Evolutionary conservation across 1,140 invertebrate genomes (phyloP).

Genomic region (Zaprionus inermis): DNA sequence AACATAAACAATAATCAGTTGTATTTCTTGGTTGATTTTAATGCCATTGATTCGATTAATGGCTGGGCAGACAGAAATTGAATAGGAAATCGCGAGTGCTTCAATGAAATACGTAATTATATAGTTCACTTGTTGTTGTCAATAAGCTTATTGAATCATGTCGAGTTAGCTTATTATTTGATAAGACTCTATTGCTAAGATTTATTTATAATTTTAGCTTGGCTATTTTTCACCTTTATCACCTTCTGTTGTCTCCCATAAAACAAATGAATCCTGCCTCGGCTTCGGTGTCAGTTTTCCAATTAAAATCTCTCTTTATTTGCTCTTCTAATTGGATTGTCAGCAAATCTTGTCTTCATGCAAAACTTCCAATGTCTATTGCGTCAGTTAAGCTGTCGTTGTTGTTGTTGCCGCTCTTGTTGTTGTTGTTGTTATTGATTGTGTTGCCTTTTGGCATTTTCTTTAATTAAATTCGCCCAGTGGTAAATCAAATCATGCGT

Average conservation of each 20-base stretch:
- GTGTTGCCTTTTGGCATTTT: conserved; percentile 40
- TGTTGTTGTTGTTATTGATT: conserved; percentile 20
- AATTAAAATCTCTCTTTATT: conserved; percentile 57
- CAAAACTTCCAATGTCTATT: conserved; percentile 20
- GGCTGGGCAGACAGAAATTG: not conserved
- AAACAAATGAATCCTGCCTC: conserved; percentile 6
- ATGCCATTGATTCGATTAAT: not conserved
- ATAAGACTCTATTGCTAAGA: not conserved
- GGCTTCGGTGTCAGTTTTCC: conserved; percentile 34
- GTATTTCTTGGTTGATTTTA: not conserved
- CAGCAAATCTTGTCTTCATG: conserved; percentile 19
- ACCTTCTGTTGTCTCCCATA: conserved; percentile 4
- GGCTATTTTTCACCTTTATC: conserved; percentile 10
- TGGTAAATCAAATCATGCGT: conserved; percentile 69
- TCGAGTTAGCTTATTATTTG: not conserved
- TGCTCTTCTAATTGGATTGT: conserved; percentile 68
- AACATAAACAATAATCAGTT: not conserved
- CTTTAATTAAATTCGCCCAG: conserved; percentile 65
- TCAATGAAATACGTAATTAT: too few relatives aligned
- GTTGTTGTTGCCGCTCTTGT: too few relatives aligned
- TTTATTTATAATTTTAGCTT: not conserved
- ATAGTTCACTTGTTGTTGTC: not conserved
- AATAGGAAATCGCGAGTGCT: not conserved
- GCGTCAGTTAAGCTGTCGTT: conserved; percentile 15
- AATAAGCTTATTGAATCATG: not conserved